A percentile compares a stretch with the other conserved stretches of the same genome.
These are phyloP conservation scores for Heptranchias perlo DNA, from an alignment of 2,113 vertebrate species.

Conservation along the genomic window DNA sequence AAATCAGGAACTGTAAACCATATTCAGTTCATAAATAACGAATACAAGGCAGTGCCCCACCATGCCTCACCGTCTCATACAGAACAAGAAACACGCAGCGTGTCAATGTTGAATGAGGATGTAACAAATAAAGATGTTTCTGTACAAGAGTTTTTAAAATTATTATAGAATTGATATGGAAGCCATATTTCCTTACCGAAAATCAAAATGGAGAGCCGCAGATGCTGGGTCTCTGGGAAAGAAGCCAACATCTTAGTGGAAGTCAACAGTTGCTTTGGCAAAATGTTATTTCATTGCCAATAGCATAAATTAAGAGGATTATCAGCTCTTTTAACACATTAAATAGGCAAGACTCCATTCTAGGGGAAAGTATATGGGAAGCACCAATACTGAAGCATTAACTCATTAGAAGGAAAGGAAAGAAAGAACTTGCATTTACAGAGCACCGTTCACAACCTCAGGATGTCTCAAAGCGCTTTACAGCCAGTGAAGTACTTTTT, in stretches of 20 bases:
- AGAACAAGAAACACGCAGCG: not conserved
- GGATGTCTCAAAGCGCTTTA: too few relatives aligned
- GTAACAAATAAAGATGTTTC: too few relatives aligned
- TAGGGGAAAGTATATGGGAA: not conserved
- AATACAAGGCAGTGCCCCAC: not conserved
- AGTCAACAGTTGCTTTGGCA: not conserved
- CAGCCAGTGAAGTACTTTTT: too few relatives aligned
- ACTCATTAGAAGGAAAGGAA: not conserved
- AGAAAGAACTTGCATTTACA: too few relatives aligned
- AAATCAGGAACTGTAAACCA: not conserved
- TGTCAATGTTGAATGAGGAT: not conserved
- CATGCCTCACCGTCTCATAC: not conserved
- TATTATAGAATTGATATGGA: not conserved
- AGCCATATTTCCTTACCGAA: not conserved
- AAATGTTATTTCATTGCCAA: not conserved
- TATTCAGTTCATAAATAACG: not conserved
- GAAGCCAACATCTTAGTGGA: not conserved
- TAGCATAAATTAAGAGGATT: not conserved
- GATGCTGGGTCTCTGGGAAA: not conserved
- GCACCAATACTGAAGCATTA: not conserved
- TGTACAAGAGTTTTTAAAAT: not conserved
- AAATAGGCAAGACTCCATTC: not conserved
- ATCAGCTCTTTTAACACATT: not conserved
- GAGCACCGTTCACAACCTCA: too few relatives aligned
- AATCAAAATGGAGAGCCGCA: not conserved